Evolutionary conservation across 2,888 invertebrate genomes (phyloP), one percentile per base, ranked within the genome.

Genomic region (Acronicta psi): DNA sequence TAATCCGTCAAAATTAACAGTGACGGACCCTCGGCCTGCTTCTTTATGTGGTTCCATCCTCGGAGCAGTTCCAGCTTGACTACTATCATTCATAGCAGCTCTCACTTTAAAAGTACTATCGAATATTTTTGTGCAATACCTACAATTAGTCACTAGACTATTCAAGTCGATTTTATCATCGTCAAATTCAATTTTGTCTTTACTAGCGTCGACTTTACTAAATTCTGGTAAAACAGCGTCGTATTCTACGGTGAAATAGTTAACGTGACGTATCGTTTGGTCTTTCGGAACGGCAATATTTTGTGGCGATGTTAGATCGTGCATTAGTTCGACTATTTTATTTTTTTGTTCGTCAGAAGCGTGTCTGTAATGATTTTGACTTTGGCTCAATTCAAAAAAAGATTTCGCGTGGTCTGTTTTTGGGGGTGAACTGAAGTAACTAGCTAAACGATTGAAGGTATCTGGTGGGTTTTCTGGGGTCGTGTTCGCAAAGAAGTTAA

Each of bases 361-460:
- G 55, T 92, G 90, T 71, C 90, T 87, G 29, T 90, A 92, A 63
- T 93, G 93, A 42, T 92, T 88, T 86, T 93, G 92, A 57, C 92
- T 89, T 59, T 91, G 87, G 78, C 94, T 93, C 53, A 93, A 83
- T 74, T 94, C 93, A 93, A 94, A 94, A 94, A 94, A 94, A 91
- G 93, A 89, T 71, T 93, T 93, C 16, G 89, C 80, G 38, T 84
- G 88, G 2, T 93, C 92, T 0, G 88, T 80, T 84, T 91, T 88
- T 0, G 91, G 88, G 0, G 93, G 90, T 1, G 89, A 69, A 8
- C 87, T 75, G 51, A 94, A 94, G 59, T 94, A 94, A 52, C 93
- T 93, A 4, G 94, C 93, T 62, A 94, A 62, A 76, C 93, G 83
- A 63, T 84, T 94, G 36, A 85, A 88, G 31, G 73, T 79, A 44